Evolutionary conservation across 2,113 vertebrate species (phyloP), one percentile per base, ranked within the genome.

Genomic region (Ophthalmolycus amberensis): DNA sequence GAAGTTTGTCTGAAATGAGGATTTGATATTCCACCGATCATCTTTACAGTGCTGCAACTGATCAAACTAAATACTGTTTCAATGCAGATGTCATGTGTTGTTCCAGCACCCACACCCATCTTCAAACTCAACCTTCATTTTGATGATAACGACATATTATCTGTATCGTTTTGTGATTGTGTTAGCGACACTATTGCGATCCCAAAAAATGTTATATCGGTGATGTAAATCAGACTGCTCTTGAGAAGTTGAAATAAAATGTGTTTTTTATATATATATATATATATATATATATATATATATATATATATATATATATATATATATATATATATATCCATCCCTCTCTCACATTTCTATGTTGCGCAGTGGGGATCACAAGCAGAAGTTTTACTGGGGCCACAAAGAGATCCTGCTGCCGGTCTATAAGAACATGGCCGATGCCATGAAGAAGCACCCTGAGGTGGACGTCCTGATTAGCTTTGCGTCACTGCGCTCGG

Each of bases 341-440:
- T 25, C 25, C 25, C 1, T 25, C 25, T 25, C n/a, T n/a, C n/a
- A 6, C 12, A 11, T 69, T n/a, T 69, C 25, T 86, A n/a, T 80
- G 15, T 76, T 71, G 27, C 52, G 18, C 67, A 99, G 98, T 0
- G 98, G 98, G 12, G 98, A 99, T 89, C 98, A 99, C 94, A 99
- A 98, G 89, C 98, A 99, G 94, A 99, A 99, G 87, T 99, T 99
- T 92, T 99, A 99, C n/a, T 99, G 98, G 98, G 98, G 98, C 56
- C 98, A 99, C 93, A 99, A 99, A 77, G 98, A 99, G 91, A 99
- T 99, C 89, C 95, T 99, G 82, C 90, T 99, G 64, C 98, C 98
- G 0, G 98, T 99, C 65, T 99, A 97, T 88, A 99, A 99, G 93
- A 98, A 97, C 91, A 99, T 99, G 98, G 93, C 94, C 0, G 98